phyloP scores from a whole-genome alignment of 2,113 vertebrate genomes.

The Tupaia chinensis region DNA sequence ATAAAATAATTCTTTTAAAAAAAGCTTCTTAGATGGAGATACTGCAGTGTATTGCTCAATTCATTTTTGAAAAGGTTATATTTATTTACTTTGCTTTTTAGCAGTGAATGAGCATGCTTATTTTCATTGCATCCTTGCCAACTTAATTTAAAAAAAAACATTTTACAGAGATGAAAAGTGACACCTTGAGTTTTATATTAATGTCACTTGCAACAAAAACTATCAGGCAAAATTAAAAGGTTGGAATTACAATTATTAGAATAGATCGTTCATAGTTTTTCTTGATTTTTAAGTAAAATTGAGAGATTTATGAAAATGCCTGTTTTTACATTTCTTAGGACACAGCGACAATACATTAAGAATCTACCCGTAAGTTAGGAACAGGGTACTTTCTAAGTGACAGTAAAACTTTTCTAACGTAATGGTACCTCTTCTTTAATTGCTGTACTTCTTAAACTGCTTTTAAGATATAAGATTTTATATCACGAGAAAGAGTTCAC shows the following conservation, averaged over 20 bases:
- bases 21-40: neutral
- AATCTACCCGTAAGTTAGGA: constrained; percentile 17
- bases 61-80: neutral
- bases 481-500: neutral
- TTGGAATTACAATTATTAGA: neutral
- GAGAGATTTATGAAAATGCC: neutral
- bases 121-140: neutral
- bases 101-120: neutral
- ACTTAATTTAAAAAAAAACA: neutral
- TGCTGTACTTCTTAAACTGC: neutral
- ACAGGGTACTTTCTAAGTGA: neutral
- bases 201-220: neutral
- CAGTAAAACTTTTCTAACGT: neutral
- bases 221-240: constrained; percentile 9
- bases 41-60: neutral
- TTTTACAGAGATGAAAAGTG: neutral
- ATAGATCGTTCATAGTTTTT: neutral
- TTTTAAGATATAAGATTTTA: neutral
- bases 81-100: neutral
- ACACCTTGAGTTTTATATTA: neutral
- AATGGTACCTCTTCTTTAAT: neutral
- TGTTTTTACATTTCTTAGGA: neutral
- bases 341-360: neutral
- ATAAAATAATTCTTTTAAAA: neutral
- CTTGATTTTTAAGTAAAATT: neutral